phyloP scores from a whole-genome alignment of 2,797 vertebrate genomes.

The Neostethus bicornis region DNA sequence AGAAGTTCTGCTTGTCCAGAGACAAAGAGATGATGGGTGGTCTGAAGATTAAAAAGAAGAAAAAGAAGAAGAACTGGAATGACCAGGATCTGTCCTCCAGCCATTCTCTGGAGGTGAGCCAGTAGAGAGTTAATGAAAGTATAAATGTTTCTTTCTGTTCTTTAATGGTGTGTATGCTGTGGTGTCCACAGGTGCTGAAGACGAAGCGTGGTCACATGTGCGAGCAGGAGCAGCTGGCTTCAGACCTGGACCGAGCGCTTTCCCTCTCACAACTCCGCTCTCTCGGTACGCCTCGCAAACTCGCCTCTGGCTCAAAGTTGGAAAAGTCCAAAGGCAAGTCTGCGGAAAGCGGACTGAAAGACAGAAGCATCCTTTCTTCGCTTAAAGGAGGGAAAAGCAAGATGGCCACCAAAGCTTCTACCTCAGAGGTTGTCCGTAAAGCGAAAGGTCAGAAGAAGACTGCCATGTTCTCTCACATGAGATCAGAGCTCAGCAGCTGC shows the following conservation, averaged over 20 bases:
- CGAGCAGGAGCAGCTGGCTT: constrained; percentile 94
- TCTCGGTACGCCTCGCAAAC: constrained; percentile 73
- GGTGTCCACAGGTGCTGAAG: constrained; percentile 75
- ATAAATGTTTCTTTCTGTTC: neutral
- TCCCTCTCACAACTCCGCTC: constrained; percentile 92
- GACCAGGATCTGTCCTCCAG: constrained; percentile 84
- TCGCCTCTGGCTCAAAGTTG: constrained; percentile 31
- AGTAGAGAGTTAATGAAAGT: neutral
- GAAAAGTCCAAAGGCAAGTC: constrained; percentile 80
- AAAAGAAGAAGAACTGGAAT: constrained; percentile 87
- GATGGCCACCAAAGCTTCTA: constrained; percentile 82
- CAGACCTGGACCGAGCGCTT: constrained; percentile 91
- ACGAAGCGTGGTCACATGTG: constrained; percentile 85
- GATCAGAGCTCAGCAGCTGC: constrained; percentile 96
- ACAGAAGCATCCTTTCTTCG: constrained; percentile 78
- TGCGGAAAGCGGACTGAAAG: constrained; percentile 80
- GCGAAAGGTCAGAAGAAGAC: constrained; percentile 88
- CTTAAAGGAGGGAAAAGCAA: constrained; percentile 89
- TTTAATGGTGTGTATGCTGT: neutral
- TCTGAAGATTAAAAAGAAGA: constrained; percentile 76
- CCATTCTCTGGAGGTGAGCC: constrained; percentile 86
- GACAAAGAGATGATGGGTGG: constrained; percentile 83
- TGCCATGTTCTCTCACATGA: constrained; percentile 83
- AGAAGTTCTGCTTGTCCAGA: constrained; percentile 83
- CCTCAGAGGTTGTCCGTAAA: constrained; percentile 83